A percentile compares a stretch with the other conserved stretches of the same genome.
phyloP scores from a whole-genome alignment of 37 sponge, comb jelly and placozoan species.

The Lycopodina hypogea region DNA sequence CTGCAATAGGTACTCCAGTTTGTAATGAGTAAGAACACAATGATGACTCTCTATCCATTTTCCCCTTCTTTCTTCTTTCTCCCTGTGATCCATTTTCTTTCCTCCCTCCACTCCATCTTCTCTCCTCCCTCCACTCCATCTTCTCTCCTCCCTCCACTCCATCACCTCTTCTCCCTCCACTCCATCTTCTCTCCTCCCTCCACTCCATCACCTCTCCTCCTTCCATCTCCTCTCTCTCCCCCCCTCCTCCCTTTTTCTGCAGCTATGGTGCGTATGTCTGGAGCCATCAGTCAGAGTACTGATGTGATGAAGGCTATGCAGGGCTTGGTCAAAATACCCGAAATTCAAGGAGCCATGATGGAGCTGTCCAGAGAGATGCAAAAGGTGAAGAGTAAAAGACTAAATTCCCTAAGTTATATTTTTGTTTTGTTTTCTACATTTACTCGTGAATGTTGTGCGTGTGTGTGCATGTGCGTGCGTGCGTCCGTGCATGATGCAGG shows the following conservation, averaged over 20 bases:
- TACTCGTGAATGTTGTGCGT: not conserved
- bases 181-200: no score
- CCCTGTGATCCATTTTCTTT: no score
- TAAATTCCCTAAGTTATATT: no score
- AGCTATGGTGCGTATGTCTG: constrained; percentile 91
- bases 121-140: no score
- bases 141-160: no score
- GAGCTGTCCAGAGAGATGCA: constrained; percentile 94
- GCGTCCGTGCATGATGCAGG: constrained; percentile 17
- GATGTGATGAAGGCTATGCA: constrained; percentile 98
- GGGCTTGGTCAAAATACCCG: constrained; percentile 77
- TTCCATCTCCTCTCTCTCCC: not conserved
- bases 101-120: no score
- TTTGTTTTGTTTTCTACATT: not conserved
- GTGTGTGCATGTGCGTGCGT: constrained; percentile 30
- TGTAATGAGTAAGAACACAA: no score
- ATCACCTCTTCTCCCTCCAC: not conserved
- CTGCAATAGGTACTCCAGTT: no score
- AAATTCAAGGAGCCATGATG: constrained; percentile 86
- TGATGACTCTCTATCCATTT: no score
- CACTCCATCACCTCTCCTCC: not conserved
- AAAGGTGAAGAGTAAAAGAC: constrained; percentile 63
- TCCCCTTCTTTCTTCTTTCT: no score
- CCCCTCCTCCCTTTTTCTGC: not conserved
- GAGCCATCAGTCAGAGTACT: constrained; percentile 88